Evolutionary conservation across 2,888 invertebrate genomes (phyloP).

Genomic region (Sturmia bella): DNA sequence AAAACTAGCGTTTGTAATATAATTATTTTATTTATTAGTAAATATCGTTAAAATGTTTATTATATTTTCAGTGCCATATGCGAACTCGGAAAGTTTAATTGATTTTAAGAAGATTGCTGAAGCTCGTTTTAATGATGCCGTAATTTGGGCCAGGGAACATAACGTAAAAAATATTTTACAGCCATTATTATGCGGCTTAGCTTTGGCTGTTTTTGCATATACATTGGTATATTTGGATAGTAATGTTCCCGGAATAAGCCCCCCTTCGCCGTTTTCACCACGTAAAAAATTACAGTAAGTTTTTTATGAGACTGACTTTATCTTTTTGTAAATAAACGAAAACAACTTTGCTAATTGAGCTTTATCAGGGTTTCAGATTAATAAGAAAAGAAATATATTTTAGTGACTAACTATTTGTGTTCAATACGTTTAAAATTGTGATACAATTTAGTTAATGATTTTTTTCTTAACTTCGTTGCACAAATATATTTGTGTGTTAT

Average conservation of each 20-base stretch:
- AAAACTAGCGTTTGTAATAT: no score
- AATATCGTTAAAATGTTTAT: neutral
- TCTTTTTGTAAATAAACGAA: neutral
- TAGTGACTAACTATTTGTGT: no score
- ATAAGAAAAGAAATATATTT: no score
- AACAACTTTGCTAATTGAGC: no score
- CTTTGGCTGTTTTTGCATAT: constrained; percentile 84
- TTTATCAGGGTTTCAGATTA: no score
- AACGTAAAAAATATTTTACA: constrained; percentile 71
- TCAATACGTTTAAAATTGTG: neutral
- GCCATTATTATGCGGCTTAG: constrained; percentile 82
- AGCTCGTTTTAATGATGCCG: constrained; percentile 72
- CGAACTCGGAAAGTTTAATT: constrained; percentile 72
- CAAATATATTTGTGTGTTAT: no score
- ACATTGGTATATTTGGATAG: constrained; percentile 85
- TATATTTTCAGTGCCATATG: constrained; percentile 75
- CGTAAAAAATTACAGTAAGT: constrained; percentile 82
- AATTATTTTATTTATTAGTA: no score
- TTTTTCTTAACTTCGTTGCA: neutral
- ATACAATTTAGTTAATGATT: no score
- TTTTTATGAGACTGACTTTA: constrained; percentile 1
- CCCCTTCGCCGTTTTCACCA: constrained; percentile 84
- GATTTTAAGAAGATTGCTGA: constrained; percentile 73
- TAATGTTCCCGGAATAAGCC: constrained; percentile 84
- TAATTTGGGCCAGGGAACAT: constrained; percentile 74